Evolutionary conservation across 2,888 invertebrate genomes (phyloP), one percentile per base, ranked within the genome.

Genomic region (Ametastegia equiseti): DNA sequence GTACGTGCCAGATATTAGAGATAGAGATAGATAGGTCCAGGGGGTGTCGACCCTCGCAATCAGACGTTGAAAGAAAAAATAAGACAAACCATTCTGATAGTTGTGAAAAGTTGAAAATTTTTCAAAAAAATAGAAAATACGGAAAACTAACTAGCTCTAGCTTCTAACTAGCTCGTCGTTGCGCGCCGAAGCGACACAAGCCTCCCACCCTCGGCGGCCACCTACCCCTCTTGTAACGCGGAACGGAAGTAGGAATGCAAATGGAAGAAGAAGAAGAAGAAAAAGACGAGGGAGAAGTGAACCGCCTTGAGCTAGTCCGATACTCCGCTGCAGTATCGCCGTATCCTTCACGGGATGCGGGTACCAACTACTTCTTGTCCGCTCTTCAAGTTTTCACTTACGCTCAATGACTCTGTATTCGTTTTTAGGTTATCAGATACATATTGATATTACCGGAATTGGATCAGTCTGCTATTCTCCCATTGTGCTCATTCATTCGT

Each of bases 361-460:
- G 75, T 36, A 23, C 42, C 30, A 33, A n/a, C 23, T 19, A 2
- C 36, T n/a, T n/a, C n/a, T n/a, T 81, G 81, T 83, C 80, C 75
- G 80, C 84, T 82, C 77, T 81, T 82, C 81, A 79, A 81, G 75
- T 81, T 33, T 81, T 47, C 15, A 3, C 54, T n/a, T n/a, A n/a
- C n/a, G n/a, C n/a, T n/a, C n/a, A n/a, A n/a, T n/a, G n/a, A n/a
- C n/a, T n/a, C n/a, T n/a, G n/a, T n/a, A n/a, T n/a, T n/a, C n/a
- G n/a, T n/a, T n/a, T n/a, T n/a, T n/a, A n/a, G n/a, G n/a, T n/a
- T n/a, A n/a, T n/a, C n/a, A n/a, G n/a, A n/a, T n/a, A n/a, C n/a
- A n/a, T n/a, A n/a, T n/a, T n/a, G n/a, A n/a, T n/a, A n/a, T n/a
- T n/a, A n/a, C n/a, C n/a, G n/a, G n/a, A n/a, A n/a, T n/a, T n/a